Base-by-base conservation (phyloP, 1,140 invertebrate genomes). In the Drosophila nannoptera region DNA sequence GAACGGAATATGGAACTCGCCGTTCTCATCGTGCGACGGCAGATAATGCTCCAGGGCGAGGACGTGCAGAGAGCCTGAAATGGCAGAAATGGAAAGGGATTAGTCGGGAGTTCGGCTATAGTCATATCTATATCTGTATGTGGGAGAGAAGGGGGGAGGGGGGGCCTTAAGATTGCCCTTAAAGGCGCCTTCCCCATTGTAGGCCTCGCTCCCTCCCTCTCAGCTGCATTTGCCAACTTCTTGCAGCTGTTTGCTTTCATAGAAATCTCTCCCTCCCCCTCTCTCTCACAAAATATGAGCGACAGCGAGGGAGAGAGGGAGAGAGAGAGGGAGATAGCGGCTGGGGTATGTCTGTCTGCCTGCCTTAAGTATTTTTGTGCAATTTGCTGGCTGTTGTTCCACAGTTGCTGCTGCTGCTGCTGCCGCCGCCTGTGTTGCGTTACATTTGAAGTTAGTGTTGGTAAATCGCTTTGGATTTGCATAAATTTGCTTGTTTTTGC, bases 1-100 rank as follows among this genome's bases (percentile, higher is more conserved):
- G 90, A 96, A 97, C 7, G 96, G 95, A 78, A 98, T 97, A 84
- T 96, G 95, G 89, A 97, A 98, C 89, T 98, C 96, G 5, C 96
- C 95, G 77, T 94, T 96, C 89, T 96, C 94, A 87, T 97, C 96
- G 74, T 97, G 95, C 16, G 93, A 93, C 0, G 97, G 97, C 58
- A 98, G 89, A 88, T 97, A 97, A 50, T 97, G 96, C 75, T 97
- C 94, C 11, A 99, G 90, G 0, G 97, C 96, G 43, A 98, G 90
- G 49, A 98, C 96, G 59, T 97, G 94, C 5, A 98, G 90, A 3
- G 94, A 95, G 61, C 94, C 92, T 93, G 56, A 6, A 9, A 69
- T 14, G 5, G 35, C 52, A 31, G 5, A 32, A 4, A 14, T 11
- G 5, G 7, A 4, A 7, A 38, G 5, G 8, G 8, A 38, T 38